phyloP scores from a whole-genome alignment of 2,888 invertebrate genomes.

The Acrobasis suavella region DNA sequence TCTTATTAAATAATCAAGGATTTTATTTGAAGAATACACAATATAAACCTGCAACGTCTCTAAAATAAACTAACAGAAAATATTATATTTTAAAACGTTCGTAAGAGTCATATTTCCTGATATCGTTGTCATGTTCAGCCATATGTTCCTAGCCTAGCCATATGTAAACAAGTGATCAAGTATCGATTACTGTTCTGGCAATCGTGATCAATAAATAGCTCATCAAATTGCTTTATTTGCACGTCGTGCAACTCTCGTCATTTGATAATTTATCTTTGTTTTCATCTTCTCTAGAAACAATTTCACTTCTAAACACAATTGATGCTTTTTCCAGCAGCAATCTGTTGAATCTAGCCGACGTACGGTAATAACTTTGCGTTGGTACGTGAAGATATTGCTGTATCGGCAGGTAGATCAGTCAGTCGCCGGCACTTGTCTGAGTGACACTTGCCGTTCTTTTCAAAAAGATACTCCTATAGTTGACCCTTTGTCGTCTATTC shows the following conservation, averaged over 20 bases:
- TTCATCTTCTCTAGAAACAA: not conserved
- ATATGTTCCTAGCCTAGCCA: not conserved
- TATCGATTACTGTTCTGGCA: too few species aligned
- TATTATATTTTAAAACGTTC: too few species aligned
- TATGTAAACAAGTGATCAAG: too few species aligned
- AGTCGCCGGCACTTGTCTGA: slow-evolving; percentile 48
- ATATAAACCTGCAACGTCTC: too few species aligned
- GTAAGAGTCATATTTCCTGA: slow-evolving; percentile 18
- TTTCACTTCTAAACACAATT: not conserved
- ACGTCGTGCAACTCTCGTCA: not conserved
- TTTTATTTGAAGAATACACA: too few species aligned
- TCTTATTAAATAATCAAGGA: too few species aligned
- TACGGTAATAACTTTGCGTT: slow-evolving; percentile 37
- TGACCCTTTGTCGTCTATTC: slow-evolving; percentile 36
- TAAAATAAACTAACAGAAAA: too few species aligned
- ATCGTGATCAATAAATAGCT: too few species aligned
- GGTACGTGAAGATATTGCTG: slow-evolving; percentile 37
- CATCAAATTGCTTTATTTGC: too few species aligned
- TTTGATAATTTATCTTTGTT: not conserved
- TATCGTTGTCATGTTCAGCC: not conserved
- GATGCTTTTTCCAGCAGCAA: not conserved
- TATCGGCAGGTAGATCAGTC: slow-evolving; percentile 43
- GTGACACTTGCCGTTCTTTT: slow-evolving; percentile 41
- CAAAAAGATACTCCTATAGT: slow-evolving; percentile 30
- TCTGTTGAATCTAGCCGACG: slow-evolving; percentile 25